Base-by-base conservation (phyloP, 1,140 invertebrate genomes). In the Arion vulgaris region DNA sequence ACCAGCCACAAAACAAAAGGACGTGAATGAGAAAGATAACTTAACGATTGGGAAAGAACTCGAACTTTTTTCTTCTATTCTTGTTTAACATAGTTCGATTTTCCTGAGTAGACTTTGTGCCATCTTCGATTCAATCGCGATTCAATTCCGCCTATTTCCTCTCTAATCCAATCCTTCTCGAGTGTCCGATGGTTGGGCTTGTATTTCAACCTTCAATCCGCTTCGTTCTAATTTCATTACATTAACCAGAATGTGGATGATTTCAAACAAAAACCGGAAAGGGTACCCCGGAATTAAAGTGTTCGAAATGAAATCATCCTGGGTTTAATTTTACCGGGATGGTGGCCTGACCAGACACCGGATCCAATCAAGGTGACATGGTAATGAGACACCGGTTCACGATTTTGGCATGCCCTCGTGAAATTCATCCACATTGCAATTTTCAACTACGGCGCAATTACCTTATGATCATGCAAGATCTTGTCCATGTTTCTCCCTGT, bases 131-230 rank as follows among this genome's bases (percentile, higher is more conserved):
- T 66, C 62, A 17, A 66, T 66, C 62, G 62, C 62, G 62, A 66
- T 23, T 66, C 62, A 66, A 66, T 66, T 66, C 32, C 62, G 62
- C 28, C 28, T 28, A 28, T 28, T 66, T 66, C 62, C 62, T 66
- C 62, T 66, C 62, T 66, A 66, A 66, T 66, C 62, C 62, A 66
- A 66, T 66, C 62, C 19, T 32, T 32, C 62, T 66, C 62, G n/a
- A 66, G 28, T 66, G 62, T 66, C 62, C 62, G 17, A 66, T n/a
- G 28, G 62, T 32, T 66, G 2, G 28, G 62, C 62, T 66, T 66
- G 62, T 66, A 66, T 66, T 66, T 66, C 62, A 66, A 34, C 62
- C 62, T 66, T 32, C 62, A 66, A 66, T 66, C 62, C n/a, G 62
- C 62, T 32, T 34, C n/a, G 62, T 17, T 32, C n/a, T 66, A 66